Base-by-base conservation (phyloP, 1,140 invertebrate genomes). In the Anadara kagoshimensis region DNA sequence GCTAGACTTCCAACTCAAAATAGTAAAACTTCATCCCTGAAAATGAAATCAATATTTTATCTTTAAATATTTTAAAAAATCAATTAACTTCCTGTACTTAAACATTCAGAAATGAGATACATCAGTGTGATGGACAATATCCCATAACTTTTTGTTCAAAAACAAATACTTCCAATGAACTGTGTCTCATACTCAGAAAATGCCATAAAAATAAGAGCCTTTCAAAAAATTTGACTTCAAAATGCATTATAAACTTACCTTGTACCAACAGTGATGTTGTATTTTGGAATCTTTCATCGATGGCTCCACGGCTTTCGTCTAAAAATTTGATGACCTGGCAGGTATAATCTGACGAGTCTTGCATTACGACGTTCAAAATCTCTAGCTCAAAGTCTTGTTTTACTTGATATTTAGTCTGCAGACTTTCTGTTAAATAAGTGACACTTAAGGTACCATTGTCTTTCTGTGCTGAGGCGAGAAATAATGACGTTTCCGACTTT, bases 271-370 rank as follows among this genome's bases (percentile, higher is more conserved):
- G 57, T 10, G 53, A 53, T 45, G 73, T 75, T 24, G 47, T 18
- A 67, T 77, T 71, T n/a, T 66, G 74, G 53, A 62, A 68, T 18
- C 57, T 73, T 11, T 57, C 36, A 63, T 76, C 68, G n/a, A 71
- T 41, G 0, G 65, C 66, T 51, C 49, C 47, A 10, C 20, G 64
- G 20, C 62, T 54, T 11, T 70, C 44, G 11, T 76, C 41, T 22
- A 69, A 73, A 41, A 70, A 69, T 18, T 75, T 71, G 22, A 72
- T 73, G 5, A 78, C 67, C 47, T 69, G 62, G 65, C 80, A 82
- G 7, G 75, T 80, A 63, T 79, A 82, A 44, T 73, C 69, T 26
- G 44, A 66, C 0, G 75, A 64, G 61, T 82, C 80, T 22, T n/a
- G 36, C 1, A 76, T 51, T 8, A 59, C 65, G 22, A 80, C 47